Conservation (phyloP, 2,888 invertebrate species). For the Rotaria magnacalcarata region DNA sequence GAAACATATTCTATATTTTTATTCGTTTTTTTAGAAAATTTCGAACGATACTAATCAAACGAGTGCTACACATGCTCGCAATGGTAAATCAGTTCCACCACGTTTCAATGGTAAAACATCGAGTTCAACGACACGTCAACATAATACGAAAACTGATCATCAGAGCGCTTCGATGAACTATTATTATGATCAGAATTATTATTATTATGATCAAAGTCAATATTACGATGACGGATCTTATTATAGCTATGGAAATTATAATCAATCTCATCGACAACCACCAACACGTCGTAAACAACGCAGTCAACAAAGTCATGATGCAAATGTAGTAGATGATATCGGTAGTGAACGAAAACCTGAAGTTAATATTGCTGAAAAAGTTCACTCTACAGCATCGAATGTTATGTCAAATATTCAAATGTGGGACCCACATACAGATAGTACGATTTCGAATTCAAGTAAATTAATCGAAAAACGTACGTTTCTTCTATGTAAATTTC, state of each 20-base stretch:
- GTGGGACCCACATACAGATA: conserved; percentile 15
- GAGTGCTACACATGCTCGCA: background rate
- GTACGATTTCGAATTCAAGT: background rate
- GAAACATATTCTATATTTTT: background rate
- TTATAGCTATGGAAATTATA: background rate
- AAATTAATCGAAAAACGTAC: conserved; percentile 32
- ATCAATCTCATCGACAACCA: conserved; percentile 2
- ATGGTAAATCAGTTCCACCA: conserved; percentile 9
- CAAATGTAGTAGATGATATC: background rate
- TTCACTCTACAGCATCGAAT: background rate
- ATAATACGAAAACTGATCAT: background rate
- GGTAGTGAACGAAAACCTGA: background rate
- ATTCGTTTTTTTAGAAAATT: background rate
- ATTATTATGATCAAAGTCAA: conserved; percentile 27
- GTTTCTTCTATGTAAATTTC: background rate
- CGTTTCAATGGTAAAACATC: conserved; percentile 28
- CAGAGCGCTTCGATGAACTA: background rate
- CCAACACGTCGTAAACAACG: background rate
- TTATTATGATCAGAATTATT: conserved; percentile 30
- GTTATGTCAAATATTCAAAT: conserved; percentile 36
- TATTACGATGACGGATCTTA: background rate
- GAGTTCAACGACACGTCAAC: background rate
- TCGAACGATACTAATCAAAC: background rate
- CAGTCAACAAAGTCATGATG: background rate
- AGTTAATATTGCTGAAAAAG: background rate